Evolutionary conservation across 2,113 vertebrate genomes (phyloP).

Genomic region (Dendropsophus ebraccatus): DNA sequence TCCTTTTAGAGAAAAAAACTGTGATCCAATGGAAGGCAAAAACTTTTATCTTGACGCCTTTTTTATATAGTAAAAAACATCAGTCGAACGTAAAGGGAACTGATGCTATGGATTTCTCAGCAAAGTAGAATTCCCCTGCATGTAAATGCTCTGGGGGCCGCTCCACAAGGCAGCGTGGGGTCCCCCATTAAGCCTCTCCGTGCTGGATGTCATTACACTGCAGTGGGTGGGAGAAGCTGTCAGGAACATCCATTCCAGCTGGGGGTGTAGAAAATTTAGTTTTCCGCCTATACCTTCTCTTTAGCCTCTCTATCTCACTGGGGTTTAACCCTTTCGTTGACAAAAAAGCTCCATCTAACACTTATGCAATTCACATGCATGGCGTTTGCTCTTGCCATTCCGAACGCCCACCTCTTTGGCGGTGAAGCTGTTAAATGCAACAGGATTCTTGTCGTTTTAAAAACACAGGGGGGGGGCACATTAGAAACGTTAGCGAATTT

Average conservation of each 20-base stretch:
- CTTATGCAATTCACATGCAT: too few species aligned
- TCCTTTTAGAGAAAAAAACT: not conserved
- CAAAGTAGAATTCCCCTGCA: not conserved
- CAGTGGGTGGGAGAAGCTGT: conserved; percentile 47
- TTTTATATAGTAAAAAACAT: not conserved
- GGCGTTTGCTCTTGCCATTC: not conserved
- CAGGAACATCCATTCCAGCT: conserved; percentile 36
- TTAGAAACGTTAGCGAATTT: not conserved
- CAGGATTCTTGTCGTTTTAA: conserved; percentile 1
- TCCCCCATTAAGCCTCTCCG: conserved; percentile 51
- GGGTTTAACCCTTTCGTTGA: not conserved
- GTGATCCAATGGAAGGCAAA: conserved; percentile 12
- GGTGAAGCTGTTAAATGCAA: conserved; percentile 9
- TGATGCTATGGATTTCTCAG: not conserved
- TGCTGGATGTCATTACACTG: conserved; percentile 56
- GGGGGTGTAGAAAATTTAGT: conserved; percentile 28
- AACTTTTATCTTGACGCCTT: not conserved
- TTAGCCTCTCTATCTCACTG: not conserved
- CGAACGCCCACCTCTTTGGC: not conserved
- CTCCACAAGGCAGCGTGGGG: conserved; percentile 37
- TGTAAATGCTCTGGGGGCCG: conserved; percentile 20
- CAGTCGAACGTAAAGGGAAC: not conserved
- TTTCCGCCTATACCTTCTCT: not conserved
- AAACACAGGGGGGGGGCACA: not conserved
- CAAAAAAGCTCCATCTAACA: not conserved